These are phyloP conservation scores for Hippoglossus stenolepis DNA, from an alignment of 2,113 vertebrate genomes.

Conservation along the genomic window DNA sequence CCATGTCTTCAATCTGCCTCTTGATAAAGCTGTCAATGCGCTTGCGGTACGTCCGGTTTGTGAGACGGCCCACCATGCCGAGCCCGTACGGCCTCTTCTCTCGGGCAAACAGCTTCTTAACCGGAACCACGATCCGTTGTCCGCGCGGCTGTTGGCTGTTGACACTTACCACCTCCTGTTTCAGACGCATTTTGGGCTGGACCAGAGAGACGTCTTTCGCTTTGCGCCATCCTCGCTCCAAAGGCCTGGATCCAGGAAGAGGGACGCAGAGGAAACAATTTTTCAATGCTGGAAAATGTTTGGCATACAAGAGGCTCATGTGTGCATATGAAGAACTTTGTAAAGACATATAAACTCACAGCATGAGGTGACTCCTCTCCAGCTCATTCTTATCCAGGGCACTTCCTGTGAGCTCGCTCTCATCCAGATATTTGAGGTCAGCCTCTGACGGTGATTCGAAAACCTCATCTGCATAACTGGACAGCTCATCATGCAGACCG, in stretches of 20 bases:
- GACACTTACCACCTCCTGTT: conserved; percentile 93
- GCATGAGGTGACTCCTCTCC: conserved; percentile 92
- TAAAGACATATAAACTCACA: conserved; percentile 83
- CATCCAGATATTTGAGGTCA: conserved; percentile 84
- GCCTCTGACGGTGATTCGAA: conserved; percentile 94
- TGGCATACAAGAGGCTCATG: not conserved
- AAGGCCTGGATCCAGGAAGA: conserved; percentile 80
- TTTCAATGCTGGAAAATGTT: not conserved
- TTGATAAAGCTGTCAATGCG: conserved; percentile 96
- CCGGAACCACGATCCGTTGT: conserved; percentile 90
- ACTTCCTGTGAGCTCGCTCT: conserved; percentile 88
- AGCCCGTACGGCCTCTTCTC: conserved; percentile 96
- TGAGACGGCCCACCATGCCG: conserved; percentile 95
- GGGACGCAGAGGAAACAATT: not conserved
- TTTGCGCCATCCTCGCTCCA: conserved; percentile 96
- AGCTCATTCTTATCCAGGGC: conserved; percentile 91
- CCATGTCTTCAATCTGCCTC: conserved; percentile 98
- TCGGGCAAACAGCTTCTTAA: conserved; percentile 93
- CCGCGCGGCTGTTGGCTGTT: conserved; percentile 85
- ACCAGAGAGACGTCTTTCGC: conserved; percentile 84
- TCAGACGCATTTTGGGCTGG: conserved; percentile 91
- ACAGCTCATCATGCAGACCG: conserved; percentile 91
- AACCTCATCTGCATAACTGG: conserved; percentile 92
- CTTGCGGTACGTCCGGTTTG: conserved; percentile 96
- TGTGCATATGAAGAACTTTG: not conserved